Conservation (phyloP, 2,888 invertebrate genomes). For the Selenia dentaria region DNA sequence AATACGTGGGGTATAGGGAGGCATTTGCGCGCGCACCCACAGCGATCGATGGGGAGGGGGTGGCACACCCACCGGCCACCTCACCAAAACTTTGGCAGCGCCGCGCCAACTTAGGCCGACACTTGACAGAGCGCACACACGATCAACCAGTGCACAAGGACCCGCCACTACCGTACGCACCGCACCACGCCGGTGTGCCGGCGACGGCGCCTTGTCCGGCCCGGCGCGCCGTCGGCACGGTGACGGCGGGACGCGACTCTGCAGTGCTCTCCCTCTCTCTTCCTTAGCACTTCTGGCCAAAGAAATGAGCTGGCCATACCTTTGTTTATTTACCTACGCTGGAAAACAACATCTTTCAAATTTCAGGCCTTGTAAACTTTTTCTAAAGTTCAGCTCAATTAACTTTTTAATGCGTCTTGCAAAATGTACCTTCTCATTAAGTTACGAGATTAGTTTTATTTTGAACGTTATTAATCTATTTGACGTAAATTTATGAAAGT, state of each 20-base stretch:
- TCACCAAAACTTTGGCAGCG: conserved; percentile 66
- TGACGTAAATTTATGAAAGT: no score
- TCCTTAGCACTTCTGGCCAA: not conserved
- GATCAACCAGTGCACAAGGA: conserved; percentile 70
- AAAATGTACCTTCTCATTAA: no score
- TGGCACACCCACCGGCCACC: conserved; percentile 47
- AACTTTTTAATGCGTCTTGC: no score
- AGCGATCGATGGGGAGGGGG: conserved; percentile 70
- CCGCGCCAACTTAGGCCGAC: conserved; percentile 66
- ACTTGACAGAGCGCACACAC: conserved; percentile 59
- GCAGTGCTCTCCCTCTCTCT: not conserved
- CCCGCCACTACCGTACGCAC: conserved; percentile 34
- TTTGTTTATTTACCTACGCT: conserved; percentile 14
- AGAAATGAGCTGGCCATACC: not conserved
- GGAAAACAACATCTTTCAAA: not conserved
- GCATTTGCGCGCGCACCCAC: conserved; percentile 70
- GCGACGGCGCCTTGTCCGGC: not conserved
- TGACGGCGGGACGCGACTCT: not conserved
- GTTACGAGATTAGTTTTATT: no score
- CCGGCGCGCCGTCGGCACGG: not conserved
- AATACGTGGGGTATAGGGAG: conserved; percentile 61
- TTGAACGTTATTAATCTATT: no score
- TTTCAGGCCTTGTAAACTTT: not conserved
- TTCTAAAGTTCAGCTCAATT: not conserved
- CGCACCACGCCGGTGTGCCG: conserved; percentile 19